Evolutionary conservation across 2,113 vertebrate species (phyloP).

Genomic region (Cepphus grylle): DNA sequence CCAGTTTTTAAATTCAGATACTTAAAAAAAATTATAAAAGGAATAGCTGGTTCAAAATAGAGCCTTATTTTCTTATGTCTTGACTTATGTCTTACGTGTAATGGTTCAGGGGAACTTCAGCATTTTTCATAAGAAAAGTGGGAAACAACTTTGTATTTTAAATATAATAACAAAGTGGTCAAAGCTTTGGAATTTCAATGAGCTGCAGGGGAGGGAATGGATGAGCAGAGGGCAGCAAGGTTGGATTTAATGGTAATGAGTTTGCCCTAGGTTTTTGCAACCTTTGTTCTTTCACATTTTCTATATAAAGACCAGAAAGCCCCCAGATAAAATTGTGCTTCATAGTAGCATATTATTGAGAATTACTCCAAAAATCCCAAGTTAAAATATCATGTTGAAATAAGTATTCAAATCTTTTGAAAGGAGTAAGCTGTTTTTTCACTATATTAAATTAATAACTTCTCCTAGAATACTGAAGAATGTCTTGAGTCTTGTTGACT

Average conservation of each 20-base stretch:
- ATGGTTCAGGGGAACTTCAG: background rate
- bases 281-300: background rate
- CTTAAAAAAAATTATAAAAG: background rate
- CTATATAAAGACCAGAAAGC: background rate
- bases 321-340: background rate
- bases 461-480: background rate
- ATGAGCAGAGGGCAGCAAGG: background rate
- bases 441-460: background rate
- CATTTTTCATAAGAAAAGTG: background rate
- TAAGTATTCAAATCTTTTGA: background rate
- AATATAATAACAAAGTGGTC: background rate
- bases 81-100: background rate
- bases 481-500: background rate
- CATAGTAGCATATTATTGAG: background rate
- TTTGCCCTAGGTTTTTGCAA: background rate
- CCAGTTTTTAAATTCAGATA: background rate
- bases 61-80: background rate
- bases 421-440: background rate
- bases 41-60: background rate
- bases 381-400: background rate
- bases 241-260: background rate
- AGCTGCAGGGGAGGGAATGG: background rate
- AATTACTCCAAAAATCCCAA: background rate
- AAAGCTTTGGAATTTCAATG: background rate
- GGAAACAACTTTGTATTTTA: background rate